phyloP scores from a whole-genome alignment of 2,888 invertebrate species.

The Papilio elwesi region DNA sequence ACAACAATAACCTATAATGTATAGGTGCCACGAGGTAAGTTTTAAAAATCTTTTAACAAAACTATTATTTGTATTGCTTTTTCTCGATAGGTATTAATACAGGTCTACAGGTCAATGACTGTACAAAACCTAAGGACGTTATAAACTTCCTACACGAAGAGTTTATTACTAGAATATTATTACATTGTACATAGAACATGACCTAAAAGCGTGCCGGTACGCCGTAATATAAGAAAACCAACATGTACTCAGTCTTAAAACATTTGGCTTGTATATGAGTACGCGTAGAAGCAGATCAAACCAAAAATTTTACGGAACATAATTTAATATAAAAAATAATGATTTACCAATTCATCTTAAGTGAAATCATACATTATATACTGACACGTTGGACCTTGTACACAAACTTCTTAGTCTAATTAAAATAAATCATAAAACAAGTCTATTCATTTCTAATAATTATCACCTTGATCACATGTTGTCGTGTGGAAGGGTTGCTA shows the following conservation, averaged over 20 bases:
- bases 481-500: conserved; percentile 67
- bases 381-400: conserved; percentile 48
- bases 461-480: conserved; percentile 75
- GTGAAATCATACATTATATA: conserved; percentile 32
- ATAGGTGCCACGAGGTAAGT: conserved; percentile 30
- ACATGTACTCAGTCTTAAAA: conserved; percentile 81
- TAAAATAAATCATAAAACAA: conserved; percentile 55
- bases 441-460: conserved; percentile 64
- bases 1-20: conserved; percentile 52
- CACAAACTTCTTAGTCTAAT: conserved; percentile 54
- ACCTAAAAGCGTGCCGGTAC: background rate
- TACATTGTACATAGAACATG: conserved; percentile 14
- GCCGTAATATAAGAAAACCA: conserved; percentile 48
- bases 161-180: conserved; percentile 18
- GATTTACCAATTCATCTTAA: conserved; percentile 30
- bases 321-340: conserved; percentile 46
- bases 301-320: conserved; percentile 48
- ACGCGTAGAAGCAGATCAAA: conserved; percentile 51
- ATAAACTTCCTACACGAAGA: conserved; percentile 18
- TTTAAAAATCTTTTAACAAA: conserved; percentile 27
- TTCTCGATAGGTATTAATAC: conserved; percentile 29
- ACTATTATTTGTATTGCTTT: conserved; percentile 36
- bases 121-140: conserved; percentile 24
- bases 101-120: conserved; percentile 22
- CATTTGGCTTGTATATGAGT: conserved; percentile 81